Evolutionary conservation across 2,797 vertebrate species (phyloP).

Genomic region (Chanos chanos): DNA sequence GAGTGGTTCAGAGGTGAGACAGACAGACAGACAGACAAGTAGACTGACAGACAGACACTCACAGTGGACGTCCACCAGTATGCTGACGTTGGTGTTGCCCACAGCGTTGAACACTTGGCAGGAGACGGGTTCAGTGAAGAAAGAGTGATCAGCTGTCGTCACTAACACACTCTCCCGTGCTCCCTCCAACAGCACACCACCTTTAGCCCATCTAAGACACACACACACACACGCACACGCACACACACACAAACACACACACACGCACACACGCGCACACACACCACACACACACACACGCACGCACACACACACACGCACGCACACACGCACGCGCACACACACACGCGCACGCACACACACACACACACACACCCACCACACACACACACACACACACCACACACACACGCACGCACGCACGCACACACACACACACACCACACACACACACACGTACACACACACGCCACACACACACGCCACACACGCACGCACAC

Average conservation of each 20-base stretch:
- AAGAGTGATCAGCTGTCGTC: slow-evolving; percentile 89
- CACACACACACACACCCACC: too few species aligned
- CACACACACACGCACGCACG: slow-evolving; percentile 70
- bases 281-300: too few species aligned
- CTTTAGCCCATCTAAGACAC: slow-evolving; percentile 88
- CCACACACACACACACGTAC: not conserved
- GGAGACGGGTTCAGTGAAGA: slow-evolving; percentile 95
- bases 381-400: slow-evolving; percentile 67
- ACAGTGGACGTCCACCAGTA: slow-evolving; percentile 94
- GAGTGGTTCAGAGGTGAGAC: too few species aligned
- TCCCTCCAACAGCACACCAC: slow-evolving; percentile 86
- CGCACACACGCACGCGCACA: slow-evolving; percentile 1
- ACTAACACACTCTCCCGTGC: slow-evolving; percentile 84
- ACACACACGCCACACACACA: not conserved
- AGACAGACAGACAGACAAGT: not conserved
- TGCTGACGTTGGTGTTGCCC: slow-evolving; percentile 95
- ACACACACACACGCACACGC: slow-evolving; percentile 70
- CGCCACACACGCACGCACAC: not conserved
- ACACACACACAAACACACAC: slow-evolving; percentile 74
- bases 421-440: slow-evolving; percentile 3
- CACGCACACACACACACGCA: not conserved
- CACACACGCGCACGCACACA: not conserved
- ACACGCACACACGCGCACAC: too few species aligned
- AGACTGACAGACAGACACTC: slow-evolving; percentile 55
- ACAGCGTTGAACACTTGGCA: slow-evolving; percentile 93